These are phyloP conservation scores for Capromys pilorides DNA, from an alignment of 2,797 vertebrate genomes.

Conservation along the genomic window DNA sequence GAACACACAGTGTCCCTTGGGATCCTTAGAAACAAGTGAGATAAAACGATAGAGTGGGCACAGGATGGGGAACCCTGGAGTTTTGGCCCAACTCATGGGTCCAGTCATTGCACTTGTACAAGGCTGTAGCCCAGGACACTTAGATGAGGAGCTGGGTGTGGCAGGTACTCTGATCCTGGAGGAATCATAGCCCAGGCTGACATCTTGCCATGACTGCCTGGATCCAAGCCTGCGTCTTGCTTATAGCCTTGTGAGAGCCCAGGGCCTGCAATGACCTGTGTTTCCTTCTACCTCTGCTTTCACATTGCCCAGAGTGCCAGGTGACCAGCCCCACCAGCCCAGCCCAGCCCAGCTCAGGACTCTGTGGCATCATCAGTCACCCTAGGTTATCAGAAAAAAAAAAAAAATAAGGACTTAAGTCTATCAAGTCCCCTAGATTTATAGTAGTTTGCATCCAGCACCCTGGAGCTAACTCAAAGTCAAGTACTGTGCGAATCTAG, in stretches of 20 bases:
- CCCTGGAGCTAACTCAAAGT: background rate
- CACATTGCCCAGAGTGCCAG: background rate
- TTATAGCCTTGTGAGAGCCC: background rate
- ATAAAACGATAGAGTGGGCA: background rate
- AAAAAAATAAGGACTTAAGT: background rate
- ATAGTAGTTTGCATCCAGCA: background rate
- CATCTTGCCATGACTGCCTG: background rate
- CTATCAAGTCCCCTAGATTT: too few relatives aligned
- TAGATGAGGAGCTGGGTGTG: background rate
- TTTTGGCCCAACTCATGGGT: background rate
- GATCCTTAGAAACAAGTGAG: background rate
- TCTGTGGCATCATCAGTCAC: background rate
- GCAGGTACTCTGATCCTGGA: background rate
- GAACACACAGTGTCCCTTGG: background rate
- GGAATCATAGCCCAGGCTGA: background rate
- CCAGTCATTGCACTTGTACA: rapidly evolving
- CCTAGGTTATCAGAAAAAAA: background rate
- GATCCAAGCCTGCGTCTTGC: background rate
- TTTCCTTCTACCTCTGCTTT: background rate
- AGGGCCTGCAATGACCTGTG: background rate
- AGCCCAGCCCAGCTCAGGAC: background rate
- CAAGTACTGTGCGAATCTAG: background rate
- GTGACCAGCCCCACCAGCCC: rapidly evolving
- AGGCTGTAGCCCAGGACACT: background rate
- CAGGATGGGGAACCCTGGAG: background rate